A percentile compares a stretch with the other conserved stretches of the same genome.
Evolutionary conservation across 2,113 vertebrate genomes (phyloP).

Genomic region (Xiphophorus maculatus): DNA sequence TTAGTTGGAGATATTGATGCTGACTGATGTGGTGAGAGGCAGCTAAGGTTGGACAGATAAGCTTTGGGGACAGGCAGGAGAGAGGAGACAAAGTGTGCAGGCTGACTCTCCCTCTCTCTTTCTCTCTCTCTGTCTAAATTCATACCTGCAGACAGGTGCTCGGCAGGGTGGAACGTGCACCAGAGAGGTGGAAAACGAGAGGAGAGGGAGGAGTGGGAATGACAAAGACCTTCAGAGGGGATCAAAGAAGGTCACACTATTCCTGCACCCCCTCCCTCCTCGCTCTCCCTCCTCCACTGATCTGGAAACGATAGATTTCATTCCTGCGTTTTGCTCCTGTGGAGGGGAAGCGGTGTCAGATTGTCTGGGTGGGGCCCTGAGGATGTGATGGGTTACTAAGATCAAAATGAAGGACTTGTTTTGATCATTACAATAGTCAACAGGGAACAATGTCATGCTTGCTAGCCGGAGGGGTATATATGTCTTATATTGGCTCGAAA

Average conservation of each 20-base stretch:
- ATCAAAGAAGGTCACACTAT: conserved; percentile 74
- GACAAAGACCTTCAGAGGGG: conserved; percentile 64
- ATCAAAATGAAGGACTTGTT: conserved; percentile 39
- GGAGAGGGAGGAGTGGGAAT: conserved; percentile 35
- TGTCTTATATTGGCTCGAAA: not conserved
- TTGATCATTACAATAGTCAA: conserved; percentile 4
- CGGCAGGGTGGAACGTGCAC: conserved; percentile 62
- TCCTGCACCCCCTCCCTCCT: conserved; percentile 3
- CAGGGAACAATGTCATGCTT: not conserved
- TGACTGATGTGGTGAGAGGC: conserved; percentile 61
- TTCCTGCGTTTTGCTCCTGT: conserved; percentile 61
- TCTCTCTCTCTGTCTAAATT: conserved; percentile 61
- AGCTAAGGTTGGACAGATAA: conserved; percentile 49
- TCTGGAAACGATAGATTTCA: conserved; percentile 79
- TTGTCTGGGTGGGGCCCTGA: conserved; percentile 46
- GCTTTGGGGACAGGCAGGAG: conserved; percentile 38
- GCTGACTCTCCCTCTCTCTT: conserved; percentile 29
- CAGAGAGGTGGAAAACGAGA: conserved; percentile 34
- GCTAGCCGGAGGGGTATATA: not conserved
- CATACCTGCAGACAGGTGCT: conserved; percentile 80
- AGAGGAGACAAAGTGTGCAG: conserved; percentile 47
- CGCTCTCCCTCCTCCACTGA: conserved; percentile 58
- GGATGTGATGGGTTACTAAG: conserved; percentile 59
- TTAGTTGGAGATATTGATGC: conserved; percentile 52
- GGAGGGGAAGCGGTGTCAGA: conserved; percentile 63